These are phyloP conservation scores for Callyntrura guangdongensis DNA, from an alignment of 2,888 invertebrate species.

Conservation along the genomic window DNA sequence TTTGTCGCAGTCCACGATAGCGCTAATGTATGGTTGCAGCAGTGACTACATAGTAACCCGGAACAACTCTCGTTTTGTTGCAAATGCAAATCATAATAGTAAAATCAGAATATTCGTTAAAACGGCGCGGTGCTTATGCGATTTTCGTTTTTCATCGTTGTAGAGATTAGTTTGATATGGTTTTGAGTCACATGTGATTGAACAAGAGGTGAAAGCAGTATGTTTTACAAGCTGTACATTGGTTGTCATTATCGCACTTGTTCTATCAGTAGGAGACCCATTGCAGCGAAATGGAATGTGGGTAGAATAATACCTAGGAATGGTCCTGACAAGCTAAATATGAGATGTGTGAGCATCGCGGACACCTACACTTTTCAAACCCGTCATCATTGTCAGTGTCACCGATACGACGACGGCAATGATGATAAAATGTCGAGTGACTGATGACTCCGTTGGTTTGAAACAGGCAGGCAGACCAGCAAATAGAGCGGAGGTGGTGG, in stretches of 20 bases:
- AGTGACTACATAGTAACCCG: too few species aligned
- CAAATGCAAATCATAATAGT: too few species aligned
- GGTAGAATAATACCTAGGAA: too few species aligned
- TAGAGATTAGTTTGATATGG: neutral
- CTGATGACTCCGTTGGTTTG: neutral
- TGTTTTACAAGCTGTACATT: too few species aligned
- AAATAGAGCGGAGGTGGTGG: too few species aligned
- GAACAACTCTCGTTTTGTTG: neutral
- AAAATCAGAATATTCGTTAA: too few species aligned
- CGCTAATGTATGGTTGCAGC: too few species aligned
- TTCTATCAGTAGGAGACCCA: too few species aligned
- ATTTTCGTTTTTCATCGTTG: too few species aligned
- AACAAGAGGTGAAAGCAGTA: conserved; percentile 28
- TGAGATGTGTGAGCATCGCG: conserved; percentile 13
- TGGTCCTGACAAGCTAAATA: conserved; percentile 54
- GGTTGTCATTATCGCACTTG: conserved; percentile 14
- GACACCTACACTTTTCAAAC: conserved; percentile 44
- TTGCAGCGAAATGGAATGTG: too few species aligned
- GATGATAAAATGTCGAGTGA: neutral
- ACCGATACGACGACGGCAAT: neutral
- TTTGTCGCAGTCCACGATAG: too few species aligned
- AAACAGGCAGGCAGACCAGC: neutral
- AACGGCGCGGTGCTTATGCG: too few species aligned
- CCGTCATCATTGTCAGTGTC: conserved; percentile 41
- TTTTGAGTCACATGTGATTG: neutral